These are phyloP conservation scores for Anthoscopus minutus DNA, from an alignment of 2,113 vertebrate species.

Conservation along the genomic window DNA sequence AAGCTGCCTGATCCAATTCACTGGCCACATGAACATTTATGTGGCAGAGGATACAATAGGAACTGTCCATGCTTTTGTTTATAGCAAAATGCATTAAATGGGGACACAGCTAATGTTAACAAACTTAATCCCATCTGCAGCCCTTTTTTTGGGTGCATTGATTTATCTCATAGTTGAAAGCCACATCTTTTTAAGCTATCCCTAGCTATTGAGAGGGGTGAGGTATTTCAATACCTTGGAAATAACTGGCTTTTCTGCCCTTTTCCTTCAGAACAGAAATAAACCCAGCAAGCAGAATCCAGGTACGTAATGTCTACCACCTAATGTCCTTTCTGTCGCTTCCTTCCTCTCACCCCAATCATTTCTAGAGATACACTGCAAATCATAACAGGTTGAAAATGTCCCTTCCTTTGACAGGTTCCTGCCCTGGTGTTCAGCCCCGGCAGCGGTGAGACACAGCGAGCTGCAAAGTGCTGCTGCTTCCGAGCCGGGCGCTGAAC, in stretches of 20 bases:
- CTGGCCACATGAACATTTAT: neutral
- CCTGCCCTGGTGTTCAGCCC: neutral
- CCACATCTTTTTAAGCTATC: neutral
- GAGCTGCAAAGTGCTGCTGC: neutral
- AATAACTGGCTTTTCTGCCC: neutral
- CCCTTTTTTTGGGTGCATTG: neutral
- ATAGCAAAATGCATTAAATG: neutral
- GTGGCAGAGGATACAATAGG: neutral
- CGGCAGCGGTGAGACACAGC: neutral
- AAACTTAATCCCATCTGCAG: neutral
- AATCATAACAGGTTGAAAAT: neutral
- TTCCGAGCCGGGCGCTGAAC: rapidly evolving
- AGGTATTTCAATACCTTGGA: neutral
- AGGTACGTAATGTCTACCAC: neutral
- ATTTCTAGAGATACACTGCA: neutral
- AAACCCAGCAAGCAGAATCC: neutral
- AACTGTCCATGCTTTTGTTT: neutral
- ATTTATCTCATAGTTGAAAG: neutral
- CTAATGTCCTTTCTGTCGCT: neutral
- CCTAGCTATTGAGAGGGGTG: neutral
- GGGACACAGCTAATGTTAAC: neutral
- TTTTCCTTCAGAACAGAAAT: neutral
- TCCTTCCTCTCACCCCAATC: neutral
- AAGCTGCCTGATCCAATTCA: neutral
- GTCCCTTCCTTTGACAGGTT: neutral